Conservation (phyloP, 2,797 vertebrate genomes). For the Euphonia xanthogaster region DNA sequence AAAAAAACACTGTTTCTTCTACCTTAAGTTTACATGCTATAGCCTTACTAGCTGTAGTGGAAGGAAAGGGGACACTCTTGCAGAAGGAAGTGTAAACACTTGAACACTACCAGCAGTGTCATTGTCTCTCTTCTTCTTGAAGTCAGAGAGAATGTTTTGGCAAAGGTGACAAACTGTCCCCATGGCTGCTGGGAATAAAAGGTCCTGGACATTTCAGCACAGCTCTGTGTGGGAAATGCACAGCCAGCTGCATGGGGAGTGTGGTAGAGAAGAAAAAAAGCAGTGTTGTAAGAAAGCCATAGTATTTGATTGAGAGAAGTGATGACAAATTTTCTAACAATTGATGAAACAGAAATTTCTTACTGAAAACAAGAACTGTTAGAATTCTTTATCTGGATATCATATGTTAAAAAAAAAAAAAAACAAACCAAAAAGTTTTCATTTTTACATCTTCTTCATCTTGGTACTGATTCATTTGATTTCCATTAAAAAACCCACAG, state of each 20-base stretch:
- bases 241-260: neutral
- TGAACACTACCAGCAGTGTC: neutral
- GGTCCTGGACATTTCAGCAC: neutral
- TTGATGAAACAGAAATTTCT: neutral
- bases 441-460: neutral
- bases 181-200: neutral
- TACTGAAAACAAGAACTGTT: neutral
- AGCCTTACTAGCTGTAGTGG: neutral
- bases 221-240: neutral
- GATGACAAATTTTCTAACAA: neutral
- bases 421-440: rapidly evolving
- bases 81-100: neutral
- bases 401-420: no score
- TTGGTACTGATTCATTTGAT: neutral
- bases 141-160: neutral
- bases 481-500: neutral
- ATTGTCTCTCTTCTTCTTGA: neutral
- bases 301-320: neutral
- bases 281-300: neutral
- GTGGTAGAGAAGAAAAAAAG: neutral
- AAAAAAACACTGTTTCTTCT: neutral
- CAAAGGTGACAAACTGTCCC: neutral
- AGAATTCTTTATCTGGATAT: neutral
- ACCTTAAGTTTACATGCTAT: neutral
- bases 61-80: neutral